Conservation (phyloP, 2,113 vertebrate genomes). For the Cariama cristata region DNA sequence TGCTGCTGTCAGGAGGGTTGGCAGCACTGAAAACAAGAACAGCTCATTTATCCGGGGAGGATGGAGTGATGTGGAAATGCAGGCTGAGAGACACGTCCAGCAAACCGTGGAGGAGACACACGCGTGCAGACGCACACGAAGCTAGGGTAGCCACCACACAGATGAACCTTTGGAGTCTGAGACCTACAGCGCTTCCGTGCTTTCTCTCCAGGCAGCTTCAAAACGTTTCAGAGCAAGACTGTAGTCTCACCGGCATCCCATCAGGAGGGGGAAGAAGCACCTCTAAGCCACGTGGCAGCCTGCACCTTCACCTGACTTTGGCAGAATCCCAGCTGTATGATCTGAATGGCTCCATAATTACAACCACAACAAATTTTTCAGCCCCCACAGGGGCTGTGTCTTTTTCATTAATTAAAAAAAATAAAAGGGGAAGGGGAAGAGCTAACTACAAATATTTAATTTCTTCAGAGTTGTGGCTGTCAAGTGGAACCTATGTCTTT, state of each 20-base stretch:
- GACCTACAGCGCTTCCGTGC: not conserved
- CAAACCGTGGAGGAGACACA: not conserved
- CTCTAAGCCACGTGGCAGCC: not conserved
- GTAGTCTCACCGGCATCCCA: not conserved
- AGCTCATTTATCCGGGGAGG: not conserved
- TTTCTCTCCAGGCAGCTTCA: not conserved
- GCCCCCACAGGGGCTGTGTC: not conserved
- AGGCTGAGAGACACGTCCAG: not conserved
- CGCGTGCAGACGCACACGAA: rapidly evolving
- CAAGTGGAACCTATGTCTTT: not conserved
- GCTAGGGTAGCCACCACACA: not conserved
- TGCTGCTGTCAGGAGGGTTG: not conserved
- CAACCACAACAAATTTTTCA: not conserved
- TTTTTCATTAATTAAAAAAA: not conserved
- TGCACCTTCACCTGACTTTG: not conserved
- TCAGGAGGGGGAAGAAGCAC: not conserved
- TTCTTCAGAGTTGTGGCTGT: not conserved
- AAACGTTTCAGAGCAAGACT: rapidly evolving
- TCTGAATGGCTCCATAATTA: not conserved
- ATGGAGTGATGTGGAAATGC: not conserved
- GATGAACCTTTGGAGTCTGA: not conserved
- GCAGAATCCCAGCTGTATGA: not conserved
- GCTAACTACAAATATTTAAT: not conserved
- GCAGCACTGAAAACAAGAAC: not conserved
- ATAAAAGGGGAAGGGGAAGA: not conserved